A percentile compares a stretch with the other conserved stretches of the same genome.
Evolutionary conservation across 2,797 vertebrate species (phyloP).

Genomic region (Sphenopsis melanotis): DNA sequence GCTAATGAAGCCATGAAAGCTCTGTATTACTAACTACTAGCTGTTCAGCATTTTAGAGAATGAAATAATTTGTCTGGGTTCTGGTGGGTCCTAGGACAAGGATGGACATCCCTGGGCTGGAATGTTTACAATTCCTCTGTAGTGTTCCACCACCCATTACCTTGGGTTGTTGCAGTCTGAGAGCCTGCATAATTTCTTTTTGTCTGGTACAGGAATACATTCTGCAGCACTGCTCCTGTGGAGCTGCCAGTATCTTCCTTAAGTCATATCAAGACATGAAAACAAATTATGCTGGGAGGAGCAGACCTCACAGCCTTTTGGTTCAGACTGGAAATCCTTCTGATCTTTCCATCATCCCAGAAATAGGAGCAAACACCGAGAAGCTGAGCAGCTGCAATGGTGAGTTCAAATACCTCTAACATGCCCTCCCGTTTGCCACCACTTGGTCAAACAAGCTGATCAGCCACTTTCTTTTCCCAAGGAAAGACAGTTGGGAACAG

Average conservation of each 20-base stretch:
- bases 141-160: accelerated
- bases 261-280: slow-evolving; percentile 76
- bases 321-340: slow-evolving; percentile 78
- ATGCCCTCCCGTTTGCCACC: not conserved
- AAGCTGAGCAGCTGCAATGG: slow-evolving; percentile 61
- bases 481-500: not conserved
- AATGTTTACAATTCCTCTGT: not conserved
- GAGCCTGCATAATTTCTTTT: not conserved
- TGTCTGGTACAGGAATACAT: slow-evolving; percentile 78
- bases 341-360: slow-evolving; percentile 85
- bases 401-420: slow-evolving; percentile 31
- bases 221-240: slow-evolving; percentile 84
- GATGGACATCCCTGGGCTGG: not conserved
- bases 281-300: slow-evolving; percentile 63
- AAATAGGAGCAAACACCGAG: slow-evolving; percentile 71
- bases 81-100: not conserved
- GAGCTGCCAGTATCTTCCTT: slow-evolving; percentile 74
- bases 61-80: not conserved
- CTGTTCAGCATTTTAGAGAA: not conserved
- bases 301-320: slow-evolving; percentile 72
- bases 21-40: not conserved
- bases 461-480: not conserved
- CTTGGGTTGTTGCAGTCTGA: not conserved
- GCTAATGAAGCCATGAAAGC: not conserved
- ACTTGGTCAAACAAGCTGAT: not conserved